A percentile compares a stretch with the other conserved stretches of the same genome.
phyloP scores from a whole-genome alignment of 53 echinoderm and acorn worm species.

The Mesocentrotus franciscanus region DNA sequence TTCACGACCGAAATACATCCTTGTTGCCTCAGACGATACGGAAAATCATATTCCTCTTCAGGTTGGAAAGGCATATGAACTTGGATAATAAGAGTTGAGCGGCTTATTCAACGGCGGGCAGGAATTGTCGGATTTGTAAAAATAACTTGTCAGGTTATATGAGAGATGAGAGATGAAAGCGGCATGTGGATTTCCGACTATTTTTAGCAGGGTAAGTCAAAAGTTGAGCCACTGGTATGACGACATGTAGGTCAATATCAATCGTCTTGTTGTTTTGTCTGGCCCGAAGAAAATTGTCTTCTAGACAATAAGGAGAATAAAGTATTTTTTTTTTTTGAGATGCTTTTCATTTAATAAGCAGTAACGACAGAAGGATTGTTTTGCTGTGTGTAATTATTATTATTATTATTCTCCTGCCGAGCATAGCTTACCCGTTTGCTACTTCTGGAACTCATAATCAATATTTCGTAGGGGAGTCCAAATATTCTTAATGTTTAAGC shows the following conservation, averaged over 20 bases:
- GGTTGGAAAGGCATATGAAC: conserved; percentile 19
- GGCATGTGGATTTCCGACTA: conserved; percentile 17
- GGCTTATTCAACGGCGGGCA: conserved; percentile 28
- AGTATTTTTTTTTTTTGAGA: not conserved
- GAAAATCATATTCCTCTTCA: not conserved
- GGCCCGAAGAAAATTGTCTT: not conserved
- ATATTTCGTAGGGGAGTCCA: not conserved
- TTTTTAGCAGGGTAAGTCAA: conserved; percentile 30
- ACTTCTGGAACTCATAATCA: not conserved
- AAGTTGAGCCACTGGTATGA: conserved; percentile 15
- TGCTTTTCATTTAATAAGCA: not conserved
- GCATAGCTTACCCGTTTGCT: no score
- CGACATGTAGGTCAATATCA: conserved; percentile 1
- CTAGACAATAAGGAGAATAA: not conserved
- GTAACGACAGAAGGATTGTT: not conserved
- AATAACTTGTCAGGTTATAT: conserved; percentile 39
- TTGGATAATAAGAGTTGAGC: not conserved
- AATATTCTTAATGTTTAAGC: not conserved
- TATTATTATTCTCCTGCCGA: no score
- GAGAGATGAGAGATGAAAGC: not conserved
- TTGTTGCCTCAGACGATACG: not conserved
- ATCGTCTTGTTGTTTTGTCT: not conserved
- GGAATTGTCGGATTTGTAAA: conserved; percentile 18
- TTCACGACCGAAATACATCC: not conserved
- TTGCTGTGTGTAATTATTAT: not conserved